Percentiles rank a stretch among this genome's conserved stretches.
Conservation (phyloP, 37 sponge, comb jelly and placozoan genomes). For the Theonella swinhoei region DNA sequence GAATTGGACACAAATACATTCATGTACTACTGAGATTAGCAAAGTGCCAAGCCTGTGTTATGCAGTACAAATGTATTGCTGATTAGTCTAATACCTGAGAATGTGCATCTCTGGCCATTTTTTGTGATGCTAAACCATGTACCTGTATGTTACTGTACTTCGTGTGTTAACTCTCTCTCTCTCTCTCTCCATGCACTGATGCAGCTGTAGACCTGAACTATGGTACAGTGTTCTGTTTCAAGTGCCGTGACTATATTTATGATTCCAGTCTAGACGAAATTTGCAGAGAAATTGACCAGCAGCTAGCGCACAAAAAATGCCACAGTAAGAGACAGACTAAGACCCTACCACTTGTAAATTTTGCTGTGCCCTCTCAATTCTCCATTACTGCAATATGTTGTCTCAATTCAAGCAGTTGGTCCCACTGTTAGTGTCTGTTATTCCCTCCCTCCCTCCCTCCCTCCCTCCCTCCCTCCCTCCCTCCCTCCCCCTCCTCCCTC, state of each 20-base stretch:
- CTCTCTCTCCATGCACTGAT: not conserved
- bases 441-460: not conserved
- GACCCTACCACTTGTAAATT: not conserved
- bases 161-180: not conserved
- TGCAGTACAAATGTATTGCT: too few relatives aligned
- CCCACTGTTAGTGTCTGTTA: too few relatives aligned
- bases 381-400: not conserved
- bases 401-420: not conserved
- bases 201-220: conserved; percentile 82
- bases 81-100: too few relatives aligned
- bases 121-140: not conserved
- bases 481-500: not conserved
- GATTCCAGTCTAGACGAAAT: conserved; percentile 73
- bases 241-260: conserved; percentile 82
- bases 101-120: too few relatives aligned
- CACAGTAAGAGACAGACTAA: conserved; percentile 3
- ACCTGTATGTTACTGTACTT: not conserved
- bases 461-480: not conserved
- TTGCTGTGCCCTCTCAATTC: not conserved
- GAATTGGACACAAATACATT: too few relatives aligned
- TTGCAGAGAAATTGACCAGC: conserved; percentile 57
- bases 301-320: conserved; percentile 48
- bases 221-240: conserved; percentile 83
- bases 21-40: too few relatives aligned
- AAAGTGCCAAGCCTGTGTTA: too few relatives aligned